These are phyloP conservation scores for Drosophila setifemur DNA, from an alignment of 1,140 invertebrate species.

Conservation along the genomic window DNA sequence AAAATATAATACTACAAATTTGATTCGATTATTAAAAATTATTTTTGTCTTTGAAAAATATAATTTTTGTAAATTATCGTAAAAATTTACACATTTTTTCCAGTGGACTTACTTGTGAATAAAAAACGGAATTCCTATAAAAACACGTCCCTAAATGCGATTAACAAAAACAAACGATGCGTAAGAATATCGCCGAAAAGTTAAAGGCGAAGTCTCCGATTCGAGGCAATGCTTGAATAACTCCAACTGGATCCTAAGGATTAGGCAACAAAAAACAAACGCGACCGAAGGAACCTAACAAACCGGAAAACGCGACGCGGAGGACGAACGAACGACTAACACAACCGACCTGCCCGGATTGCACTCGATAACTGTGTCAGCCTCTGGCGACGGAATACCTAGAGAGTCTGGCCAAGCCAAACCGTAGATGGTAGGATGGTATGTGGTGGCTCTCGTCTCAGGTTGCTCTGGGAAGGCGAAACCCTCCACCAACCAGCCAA, in stretches of 20 bases:
- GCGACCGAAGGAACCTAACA: slow-evolving; percentile 36
- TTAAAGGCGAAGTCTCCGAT: slow-evolving; percentile 13
- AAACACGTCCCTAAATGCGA: slow-evolving; percentile 40
- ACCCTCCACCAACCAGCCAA: slow-evolving; percentile 21
- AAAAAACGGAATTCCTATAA: slow-evolving; percentile 2
- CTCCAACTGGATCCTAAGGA: slow-evolving; percentile 45
- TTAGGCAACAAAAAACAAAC: slow-evolving; percentile 46
- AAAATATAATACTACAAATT: no score
- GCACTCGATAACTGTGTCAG: slow-evolving; percentile 82
- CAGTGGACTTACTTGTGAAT: slow-evolving; percentile 51
- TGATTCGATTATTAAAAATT: no score
- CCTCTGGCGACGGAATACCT: slow-evolving; percentile 62
- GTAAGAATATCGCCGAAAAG: slow-evolving; percentile 14
- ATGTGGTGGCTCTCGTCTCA: slow-evolving; percentile 16
- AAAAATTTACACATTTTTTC: neutral
- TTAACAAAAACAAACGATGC: slow-evolving; percentile 42
- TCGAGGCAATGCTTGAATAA: slow-evolving; percentile 31
- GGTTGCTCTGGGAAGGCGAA: slow-evolving; percentile 24
- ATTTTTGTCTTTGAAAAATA: neutral
- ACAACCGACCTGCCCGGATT: slow-evolving; percentile 81
- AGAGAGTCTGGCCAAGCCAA: slow-evolving; percentile 22
- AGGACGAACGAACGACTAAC: slow-evolving; percentile 24
- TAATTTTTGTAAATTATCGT: no score
- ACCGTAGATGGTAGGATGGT: slow-evolving; percentile 7
- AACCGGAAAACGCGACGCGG: slow-evolving; percentile 59